Base-by-base conservation (phyloP, 2,797 vertebrate species). In the Adelosebastes latens region DNA sequence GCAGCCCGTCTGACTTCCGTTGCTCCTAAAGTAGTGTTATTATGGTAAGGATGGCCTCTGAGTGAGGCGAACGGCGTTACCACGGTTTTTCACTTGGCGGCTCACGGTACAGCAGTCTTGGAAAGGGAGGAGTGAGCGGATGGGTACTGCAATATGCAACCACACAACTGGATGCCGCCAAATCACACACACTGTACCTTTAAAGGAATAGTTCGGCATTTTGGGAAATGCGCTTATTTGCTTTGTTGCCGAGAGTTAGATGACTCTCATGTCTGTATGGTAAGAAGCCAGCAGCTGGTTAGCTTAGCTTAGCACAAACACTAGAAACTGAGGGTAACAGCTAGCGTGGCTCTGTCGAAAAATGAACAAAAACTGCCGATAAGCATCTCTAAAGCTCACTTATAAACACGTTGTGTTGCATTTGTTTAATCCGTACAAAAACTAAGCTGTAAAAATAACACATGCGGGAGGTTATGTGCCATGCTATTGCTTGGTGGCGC, bases 251-350 rank as follows among this genome's bases (percentile, higher is more conserved):
- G n/a, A n/a, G 24, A 39, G 29, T 22, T 32, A 36, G 16, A 46
- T 36, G 5, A 22, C 13, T 66, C 4, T 53, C 4, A 2, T 20
- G 8, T 29, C 24, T 73, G 20, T 56, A 52, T 0, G 1, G 12
- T 27, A 27, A 55, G 14, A 16, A 72, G 13, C 25, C 7, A 52
- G 18, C 32, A 53, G 59, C 31, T 1, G 2, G 8, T 59, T 79
- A 75, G 71, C 56, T 29, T 31, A 72, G 29, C 16, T 67, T 69
- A n/a, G 27, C 42, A 79, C 13, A 61, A 53, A 36, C n/a, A 64
- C 6, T 34, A 27, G 13, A 61, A 58, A 61, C 10, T 27, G 4
- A 0, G 18, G 10, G 16, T 4, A 76, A 72, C 3, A 25, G 20
- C 8, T 34, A 22, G 22, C 49, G 34, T 22, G 22, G 8, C 2